These are phyloP conservation scores for Poeciliopsis occidentalis DNA, from an alignment of 2,113 vertebrate genomes.

Conservation along the genomic window DNA sequence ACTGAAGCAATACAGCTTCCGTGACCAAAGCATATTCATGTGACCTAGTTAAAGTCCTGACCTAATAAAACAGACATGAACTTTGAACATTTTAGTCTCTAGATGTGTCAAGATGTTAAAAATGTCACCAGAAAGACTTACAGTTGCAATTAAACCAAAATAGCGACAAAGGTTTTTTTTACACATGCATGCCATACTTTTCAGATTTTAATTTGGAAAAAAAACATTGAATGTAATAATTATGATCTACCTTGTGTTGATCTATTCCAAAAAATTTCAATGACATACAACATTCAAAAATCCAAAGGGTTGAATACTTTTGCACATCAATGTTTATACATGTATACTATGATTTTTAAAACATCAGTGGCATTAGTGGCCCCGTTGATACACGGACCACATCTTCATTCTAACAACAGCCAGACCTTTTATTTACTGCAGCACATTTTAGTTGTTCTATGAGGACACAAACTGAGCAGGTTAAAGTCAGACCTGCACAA, in stretches of 20 bases:
- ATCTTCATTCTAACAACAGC: neutral
- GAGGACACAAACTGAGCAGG: slow-evolving; percentile 19
- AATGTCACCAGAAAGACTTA: neutral
- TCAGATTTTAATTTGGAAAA: neutral
- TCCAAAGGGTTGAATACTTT: too few species aligned
- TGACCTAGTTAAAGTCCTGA: neutral
- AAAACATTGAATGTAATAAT: neutral
- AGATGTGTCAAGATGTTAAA: neutral
- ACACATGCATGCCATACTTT: neutral
- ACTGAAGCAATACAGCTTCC: neutral
- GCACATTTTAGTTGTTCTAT: slow-evolving; percentile 14
- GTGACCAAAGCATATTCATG: neutral
- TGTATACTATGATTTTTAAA: neutral
- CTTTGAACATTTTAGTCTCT: neutral
- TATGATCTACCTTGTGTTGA: neutral
- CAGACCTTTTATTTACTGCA: slow-evolving; percentile 13
- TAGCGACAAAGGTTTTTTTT: neutral
- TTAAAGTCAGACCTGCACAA: slow-evolving; percentile 54
- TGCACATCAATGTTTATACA: too few species aligned
- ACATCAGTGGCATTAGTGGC: neutral
- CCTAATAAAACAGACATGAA: neutral
- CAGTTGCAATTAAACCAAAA: neutral
- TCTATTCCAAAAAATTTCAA: neutral
- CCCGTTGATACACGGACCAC: neutral
- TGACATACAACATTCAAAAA: neutral